Evolutionary conservation across 2,888 invertebrate genomes (phyloP), one percentile per base, ranked within the genome.

Genomic region (Plagodis dolabraria): DNA sequence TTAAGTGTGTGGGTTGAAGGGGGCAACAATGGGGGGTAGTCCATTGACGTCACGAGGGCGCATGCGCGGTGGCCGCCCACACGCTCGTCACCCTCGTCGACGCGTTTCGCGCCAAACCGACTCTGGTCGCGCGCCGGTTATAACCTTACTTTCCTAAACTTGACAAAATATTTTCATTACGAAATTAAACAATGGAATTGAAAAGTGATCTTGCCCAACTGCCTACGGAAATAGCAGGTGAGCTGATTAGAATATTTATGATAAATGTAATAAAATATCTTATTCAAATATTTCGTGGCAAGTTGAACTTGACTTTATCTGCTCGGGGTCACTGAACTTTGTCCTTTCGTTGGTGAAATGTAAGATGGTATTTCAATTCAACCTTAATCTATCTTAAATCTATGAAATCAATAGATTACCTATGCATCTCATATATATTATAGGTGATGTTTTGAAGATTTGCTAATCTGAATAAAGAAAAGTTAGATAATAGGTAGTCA

Each of bases 91-190:
- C 76, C 76, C 68, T 75, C 69, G 65, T 64, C 68, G 64, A 9
- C 33, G 42, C 45, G 73, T 88, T 92, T 90, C 89, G 90, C 92
- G 91, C 92, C 90, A 91, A 91, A 88, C 82, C 84, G 76, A 72
- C 71, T 70, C 71, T 74, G 80, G 82, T 75, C 87, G 87, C 81
- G 81, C 84, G 78, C 79, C 84, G 72, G 79, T 79, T 76, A 79
- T 85, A 89, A 88, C 87, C 87, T 82, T 74, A 83, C 79, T 77
- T 77, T 70, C 63, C 58, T 40, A 64, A 70, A 65, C 59, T 53
- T 64, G 51, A 36, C n/a, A 36, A 53, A 63, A 70, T 68, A 57
- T 53, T 64, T 70, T 67, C 61, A 60, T 55, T 53, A 53, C 49
- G 46, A 68, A 70, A 69, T 65, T 56, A 68, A 49, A 68, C 50